A percentile compares a stretch with the other conserved stretches of the same genome.
phyloP scores from a whole-genome alignment of 2,113 vertebrate genomes.

The Seriola rivoliana region DNA sequence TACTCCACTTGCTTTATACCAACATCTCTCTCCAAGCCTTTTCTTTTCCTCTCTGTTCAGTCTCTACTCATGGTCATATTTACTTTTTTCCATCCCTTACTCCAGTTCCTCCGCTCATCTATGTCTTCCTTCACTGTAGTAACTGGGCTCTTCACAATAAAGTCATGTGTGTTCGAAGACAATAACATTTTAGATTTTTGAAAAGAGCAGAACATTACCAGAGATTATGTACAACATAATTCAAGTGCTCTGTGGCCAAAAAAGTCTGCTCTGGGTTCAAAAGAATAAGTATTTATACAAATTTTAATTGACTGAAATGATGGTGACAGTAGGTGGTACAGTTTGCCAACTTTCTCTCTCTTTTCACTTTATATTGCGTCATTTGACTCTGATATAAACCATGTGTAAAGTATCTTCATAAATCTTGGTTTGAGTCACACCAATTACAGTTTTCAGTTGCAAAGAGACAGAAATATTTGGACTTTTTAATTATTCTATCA shows the following conservation, averaged over 20 bases:
- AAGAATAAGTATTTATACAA: constrained; percentile 16
- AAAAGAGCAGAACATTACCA: neutral
- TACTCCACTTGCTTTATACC: neutral
- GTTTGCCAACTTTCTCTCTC: neutral
- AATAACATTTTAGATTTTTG: neutral
- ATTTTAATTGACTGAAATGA: constrained; percentile 11
- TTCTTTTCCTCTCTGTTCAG: neutral
- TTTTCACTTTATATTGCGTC: neutral
- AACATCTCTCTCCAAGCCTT: neutral
- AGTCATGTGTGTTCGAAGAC: neutral
- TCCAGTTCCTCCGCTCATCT: neutral
- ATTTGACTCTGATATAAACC: neutral
- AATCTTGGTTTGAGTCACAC: neutral
- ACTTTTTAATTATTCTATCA: neutral
- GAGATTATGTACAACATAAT: neutral
- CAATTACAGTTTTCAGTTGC: neutral
- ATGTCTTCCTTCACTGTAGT: neutral
- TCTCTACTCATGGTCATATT: neutral
- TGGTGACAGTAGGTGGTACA: neutral
- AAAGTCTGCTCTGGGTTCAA: neutral
- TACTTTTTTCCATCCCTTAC: neutral
- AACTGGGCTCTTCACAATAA: neutral
- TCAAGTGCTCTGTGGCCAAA: constrained; percentile 4
- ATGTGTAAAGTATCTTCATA: neutral
- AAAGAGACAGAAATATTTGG: neutral